Percentiles rank a stretch among this genome's conserved stretches.
Conservation (phyloP, 1,140 invertebrate species). For the Harlomillsia oculata region DNA sequence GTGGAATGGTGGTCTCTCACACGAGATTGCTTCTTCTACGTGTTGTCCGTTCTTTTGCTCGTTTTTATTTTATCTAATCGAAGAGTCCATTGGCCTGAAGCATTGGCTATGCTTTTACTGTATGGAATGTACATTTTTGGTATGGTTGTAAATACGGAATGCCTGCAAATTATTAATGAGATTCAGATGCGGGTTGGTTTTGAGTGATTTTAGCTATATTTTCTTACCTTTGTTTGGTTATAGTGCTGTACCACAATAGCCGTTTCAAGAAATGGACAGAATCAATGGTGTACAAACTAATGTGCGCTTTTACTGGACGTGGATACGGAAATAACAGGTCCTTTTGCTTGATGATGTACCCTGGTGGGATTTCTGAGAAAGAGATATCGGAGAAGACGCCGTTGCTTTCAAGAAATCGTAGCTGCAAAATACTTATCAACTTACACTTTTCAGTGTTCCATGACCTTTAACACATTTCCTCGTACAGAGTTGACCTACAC, state of each 20-base stretch:
- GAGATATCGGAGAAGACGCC: no score
- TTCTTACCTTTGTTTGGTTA: background rate
- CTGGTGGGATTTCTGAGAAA: no score
- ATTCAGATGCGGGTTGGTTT: background rate
- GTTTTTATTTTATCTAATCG: conserved; percentile 54
- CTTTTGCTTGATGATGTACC: no score
- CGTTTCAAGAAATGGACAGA: conserved; percentile 13
- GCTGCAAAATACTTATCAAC: no score
- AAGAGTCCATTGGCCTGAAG: conserved; percentile 30
- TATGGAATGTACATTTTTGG: conserved; percentile 23
- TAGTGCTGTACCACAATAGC: conserved; percentile 23
- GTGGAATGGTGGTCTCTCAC: conserved; percentile 88
- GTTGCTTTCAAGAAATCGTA: no score
- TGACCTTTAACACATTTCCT: no score
- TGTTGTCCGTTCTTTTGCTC: conserved; percentile 72
- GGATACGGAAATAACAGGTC: background rate
- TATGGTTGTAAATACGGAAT: conserved; percentile 3
- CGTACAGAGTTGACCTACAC: no score
- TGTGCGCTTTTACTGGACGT: background rate
- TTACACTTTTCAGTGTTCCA: no score
- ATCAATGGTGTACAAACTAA: background rate
- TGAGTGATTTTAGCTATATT: background rate
- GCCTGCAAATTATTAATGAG: background rate
- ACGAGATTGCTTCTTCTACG: conserved; percentile 78
- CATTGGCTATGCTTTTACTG: conserved; percentile 58